A percentile compares a stretch with the other conserved stretches of the same genome.
Evolutionary conservation across 2,113 vertebrate genomes (phyloP).

Genomic region (Mormyrus lacerda): DNA sequence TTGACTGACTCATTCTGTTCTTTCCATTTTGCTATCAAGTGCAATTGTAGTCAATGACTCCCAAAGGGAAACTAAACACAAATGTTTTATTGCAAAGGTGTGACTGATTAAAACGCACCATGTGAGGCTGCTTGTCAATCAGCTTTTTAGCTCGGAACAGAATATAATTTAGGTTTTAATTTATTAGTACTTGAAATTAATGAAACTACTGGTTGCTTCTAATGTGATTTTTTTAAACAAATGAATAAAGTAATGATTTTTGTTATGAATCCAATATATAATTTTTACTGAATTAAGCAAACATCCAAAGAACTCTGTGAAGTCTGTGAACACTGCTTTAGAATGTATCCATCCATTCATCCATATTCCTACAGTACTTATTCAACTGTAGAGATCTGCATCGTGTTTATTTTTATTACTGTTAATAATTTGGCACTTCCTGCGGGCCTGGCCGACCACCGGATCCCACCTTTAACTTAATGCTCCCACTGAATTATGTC

Average conservation of each 20-base stretch:
- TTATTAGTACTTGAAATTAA: neutral
- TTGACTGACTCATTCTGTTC: neutral
- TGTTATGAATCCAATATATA: neutral
- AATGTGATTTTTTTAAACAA: neutral
- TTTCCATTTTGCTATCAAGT: neutral
- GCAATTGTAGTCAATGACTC: neutral
- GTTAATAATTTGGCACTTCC: neutral
- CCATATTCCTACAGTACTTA: neutral
- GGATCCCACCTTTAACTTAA: neutral
- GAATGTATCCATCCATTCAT: neutral
- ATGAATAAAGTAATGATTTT: neutral
- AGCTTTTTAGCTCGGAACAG: neutral
- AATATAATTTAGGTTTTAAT: neutral
- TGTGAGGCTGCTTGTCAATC: neutral
- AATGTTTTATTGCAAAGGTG: neutral
- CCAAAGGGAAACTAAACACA: neutral
- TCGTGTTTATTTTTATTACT: neutral
- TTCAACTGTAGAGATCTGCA: neutral
- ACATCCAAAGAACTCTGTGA: neutral
- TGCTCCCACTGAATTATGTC: neutral
- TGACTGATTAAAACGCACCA: neutral
- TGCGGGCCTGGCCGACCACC: neutral
- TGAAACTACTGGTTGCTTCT: neutral
- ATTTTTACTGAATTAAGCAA: neutral
- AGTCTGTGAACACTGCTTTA: neutral